Evolutionary conservation across 2,797 vertebrate genomes (phyloP), one percentile per base, ranked within the genome.

Genomic region (Prunella strophiata): DNA sequence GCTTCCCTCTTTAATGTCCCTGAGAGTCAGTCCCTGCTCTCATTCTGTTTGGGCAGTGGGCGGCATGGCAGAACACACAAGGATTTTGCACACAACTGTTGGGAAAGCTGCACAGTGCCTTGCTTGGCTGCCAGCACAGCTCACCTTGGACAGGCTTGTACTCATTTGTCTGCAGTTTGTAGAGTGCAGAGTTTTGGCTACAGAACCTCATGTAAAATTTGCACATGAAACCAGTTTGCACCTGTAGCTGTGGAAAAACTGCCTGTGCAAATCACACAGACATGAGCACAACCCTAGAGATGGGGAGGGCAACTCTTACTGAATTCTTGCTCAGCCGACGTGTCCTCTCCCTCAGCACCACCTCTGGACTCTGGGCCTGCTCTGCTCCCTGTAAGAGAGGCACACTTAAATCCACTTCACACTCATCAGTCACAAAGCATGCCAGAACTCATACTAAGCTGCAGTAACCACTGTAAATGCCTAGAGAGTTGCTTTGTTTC

Each of bases 351-450:
- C 65, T 97, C 96, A 52, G 94, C 66, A 88, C 34, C 89, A 74
- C 88, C 88, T 96, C 89, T 94, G 77, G 94, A 76, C 61, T 97
- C 96, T 30, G 95, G 74, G 50, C 94, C 96, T 45, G 83, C 22
- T 92, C 91, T 96, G 94, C 45, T 94, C 42, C 96, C 96, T 97
- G 83, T 43, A 91, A 96, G 57, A 96, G 50, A 96, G n/a, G 20
- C 25, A 71, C 7, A 36, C 75, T 50, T 74, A 54, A 67, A 47
- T 67, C 62, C 59, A 34, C 50, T 89, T 91, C 87, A 88, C 76
- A 59, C 42, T 30, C 51, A 73, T 21, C 45, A 76, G 26, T 70
- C 76, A 92, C 62, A 63, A 78, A 68, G 43, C 32, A 57, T 1
- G 1, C 29, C 72, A 85, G 47, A 81, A 66, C 34, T 62, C 70